phyloP scores from a whole-genome alignment of 1,140 invertebrate genomes.

The Drosophila mojavensis region DNA sequence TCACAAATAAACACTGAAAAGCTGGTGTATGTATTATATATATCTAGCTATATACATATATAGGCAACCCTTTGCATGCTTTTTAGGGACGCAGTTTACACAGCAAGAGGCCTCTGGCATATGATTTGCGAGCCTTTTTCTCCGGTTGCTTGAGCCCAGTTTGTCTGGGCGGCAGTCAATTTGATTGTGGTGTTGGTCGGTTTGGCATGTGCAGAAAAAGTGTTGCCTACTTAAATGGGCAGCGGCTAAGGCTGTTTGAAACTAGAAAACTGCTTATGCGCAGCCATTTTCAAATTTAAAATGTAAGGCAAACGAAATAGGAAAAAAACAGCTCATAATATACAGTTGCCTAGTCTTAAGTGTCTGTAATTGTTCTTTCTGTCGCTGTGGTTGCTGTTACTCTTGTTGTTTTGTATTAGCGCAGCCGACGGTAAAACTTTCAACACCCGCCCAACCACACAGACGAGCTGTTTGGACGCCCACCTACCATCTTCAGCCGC shows the following conservation, averaged over 20 bases:
- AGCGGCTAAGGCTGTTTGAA: not conserved
- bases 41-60: slow-evolving; percentile 2
- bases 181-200: slow-evolving; percentile 52
- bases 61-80: slow-evolving; percentile 51
- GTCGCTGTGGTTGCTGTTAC: slow-evolving; percentile 34
- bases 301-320: not conserved
- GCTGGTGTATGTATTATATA: slow-evolving; percentile 1
- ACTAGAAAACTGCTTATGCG: not conserved
- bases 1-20: slow-evolving; percentile 17
- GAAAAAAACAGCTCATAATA: slow-evolving; percentile 8
- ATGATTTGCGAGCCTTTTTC: slow-evolving; percentile 41
- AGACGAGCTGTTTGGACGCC: slow-evolving; percentile 12
- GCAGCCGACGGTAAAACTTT: slow-evolving; percentile 47
- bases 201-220: slow-evolving; percentile 34
- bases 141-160: slow-evolving; percentile 16
- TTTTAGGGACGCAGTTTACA: slow-evolving; percentile 40
- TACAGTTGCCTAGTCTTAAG: slow-evolving; percentile 28
- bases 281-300: slow-evolving; percentile 2
- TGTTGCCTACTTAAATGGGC: slow-evolving; percentile 62
- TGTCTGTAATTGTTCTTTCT: slow-evolving; percentile 43
- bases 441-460: slow-evolving; percentile 29
- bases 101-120: slow-evolving; percentile 14
- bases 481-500: not conserved
- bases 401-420: slow-evolving; percentile 41
- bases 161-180: slow-evolving; percentile 31